Base-by-base conservation (phyloP, 2,797 vertebrate genomes). In the Danionella dracula region DNA sequence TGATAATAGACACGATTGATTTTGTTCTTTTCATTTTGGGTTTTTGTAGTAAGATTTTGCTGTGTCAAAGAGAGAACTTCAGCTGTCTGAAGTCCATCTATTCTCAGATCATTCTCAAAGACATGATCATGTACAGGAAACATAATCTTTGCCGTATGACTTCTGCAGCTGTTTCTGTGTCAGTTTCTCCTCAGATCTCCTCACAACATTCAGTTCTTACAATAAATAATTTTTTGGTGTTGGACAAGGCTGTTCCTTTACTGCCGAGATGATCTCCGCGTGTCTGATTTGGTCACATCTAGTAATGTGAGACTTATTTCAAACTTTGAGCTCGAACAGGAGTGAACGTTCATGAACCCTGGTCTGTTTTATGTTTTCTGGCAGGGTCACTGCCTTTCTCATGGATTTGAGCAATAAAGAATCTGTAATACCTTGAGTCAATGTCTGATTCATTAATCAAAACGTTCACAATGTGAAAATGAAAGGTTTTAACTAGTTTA, bases 371-470 rank as follows among this genome's bases (percentile, higher is more conserved):
- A 15, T 58, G 45, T 57, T 64, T 83, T 85, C 81, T 85, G 85
- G 86, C 80, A 87, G 83, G 87, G 86, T 82, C 87, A 84, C 88
- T 88, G 86, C 83, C 85, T 84, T 89, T 84, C 84, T 31, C 10
- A 86, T 87, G 87, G 86, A 90, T 86, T 86, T 85, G 85, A 91
- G 90, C 87, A 91, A 91, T 91, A 81, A 90, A 91, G 87, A 78
- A 78, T 86, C 85, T 85, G 84, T 81, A 82, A 82, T 84, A 76
- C 64, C 57, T 37, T 4, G 20, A 31, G 1, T 27, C 13, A n/a
- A 29, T 21, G 2, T 27, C 1, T 37, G 40, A 46, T 38, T 37
- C 11, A 31, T 42, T 1, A 19, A 45, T 11, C 1, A 42, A 41
- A 19, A 1, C n/a, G 29, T 34, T 42, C 0, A 44, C 7, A 19